These are phyloP conservation scores for Lucilia cuprina DNA, from an alignment of 1,140 invertebrate species.

Conservation along the genomic window DNA sequence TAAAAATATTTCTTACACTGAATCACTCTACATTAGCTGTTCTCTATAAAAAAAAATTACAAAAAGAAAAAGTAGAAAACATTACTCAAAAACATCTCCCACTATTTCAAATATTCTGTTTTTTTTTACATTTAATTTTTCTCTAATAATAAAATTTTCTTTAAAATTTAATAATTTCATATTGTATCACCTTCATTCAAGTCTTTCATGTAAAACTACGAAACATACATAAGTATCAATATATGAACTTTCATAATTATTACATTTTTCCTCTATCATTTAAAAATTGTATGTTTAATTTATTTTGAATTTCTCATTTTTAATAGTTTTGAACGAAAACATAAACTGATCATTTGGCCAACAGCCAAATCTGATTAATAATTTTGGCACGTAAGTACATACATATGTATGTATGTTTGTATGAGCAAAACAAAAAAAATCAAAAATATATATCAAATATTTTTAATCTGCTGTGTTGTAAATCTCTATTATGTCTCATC, in stretches of 20 bases:
- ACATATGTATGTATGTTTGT: too few species aligned
- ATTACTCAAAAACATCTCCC: not conserved
- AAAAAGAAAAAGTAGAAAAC: not conserved
- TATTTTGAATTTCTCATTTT: not conserved
- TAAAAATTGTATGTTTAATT: not conserved
- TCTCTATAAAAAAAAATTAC: not conserved
- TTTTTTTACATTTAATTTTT: not conserved
- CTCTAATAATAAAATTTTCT: not conserved
- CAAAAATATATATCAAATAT: not conserved
- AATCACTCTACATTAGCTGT: not conserved
- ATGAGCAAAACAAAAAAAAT: not conserved
- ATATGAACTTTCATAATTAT: not conserved
- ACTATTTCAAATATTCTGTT: not conserved
- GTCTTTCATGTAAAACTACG: not conserved
- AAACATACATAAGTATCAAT: not conserved
- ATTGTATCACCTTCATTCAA: not conserved
- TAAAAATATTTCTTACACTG: not conserved
- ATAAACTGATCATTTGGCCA: not conserved
- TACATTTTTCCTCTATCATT: not conserved
- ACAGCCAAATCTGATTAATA: conserved; percentile 23
- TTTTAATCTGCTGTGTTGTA: not conserved
- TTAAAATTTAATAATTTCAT: not conserved
- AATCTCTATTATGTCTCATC: conserved; percentile 31
- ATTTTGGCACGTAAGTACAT: not conserved
- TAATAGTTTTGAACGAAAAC: not conserved